Conservation (phyloP, 2,888 invertebrate genomes). For the Lomographa bimaculata region DNA sequence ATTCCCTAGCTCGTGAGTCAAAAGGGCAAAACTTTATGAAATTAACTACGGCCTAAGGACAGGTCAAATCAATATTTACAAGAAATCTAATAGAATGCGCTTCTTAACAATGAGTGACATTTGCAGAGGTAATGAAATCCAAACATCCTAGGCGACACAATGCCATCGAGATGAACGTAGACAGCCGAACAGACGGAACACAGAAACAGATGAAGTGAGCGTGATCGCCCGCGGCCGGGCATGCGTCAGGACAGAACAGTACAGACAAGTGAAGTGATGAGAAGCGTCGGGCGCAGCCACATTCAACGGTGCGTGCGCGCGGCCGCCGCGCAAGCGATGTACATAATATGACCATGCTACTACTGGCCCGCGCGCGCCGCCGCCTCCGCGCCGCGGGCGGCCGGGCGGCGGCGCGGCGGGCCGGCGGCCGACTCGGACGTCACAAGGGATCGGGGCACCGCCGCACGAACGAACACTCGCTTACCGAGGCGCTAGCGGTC, state of each 20-base stretch:
- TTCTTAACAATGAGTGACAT: conserved; percentile 78
- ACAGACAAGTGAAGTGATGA: conserved; percentile 83
- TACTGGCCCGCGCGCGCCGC: conserved; percentile 56
- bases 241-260: conserved; percentile 82
- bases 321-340: conserved; percentile 82
- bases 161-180: conserved; percentile 78
- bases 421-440: conserved; percentile 73
- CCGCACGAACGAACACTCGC: conserved; percentile 68
- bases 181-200: conserved; percentile 79
- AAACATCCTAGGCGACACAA: conserved; percentile 73
- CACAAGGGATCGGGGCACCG: conserved; percentile 78
- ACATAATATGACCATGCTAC: conserved; percentile 83
- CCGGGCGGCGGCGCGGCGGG: conserved; percentile 23
- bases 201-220: conserved; percentile 82
- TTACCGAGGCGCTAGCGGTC: conserved; percentile 82
- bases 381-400: conserved; percentile 23
- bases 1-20: conserved; percentile 51
- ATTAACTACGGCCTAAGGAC: conserved; percentile 67
- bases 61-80: conserved; percentile 69
- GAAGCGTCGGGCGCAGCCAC: conserved; percentile 83
- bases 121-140: conserved; percentile 75
- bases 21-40: conserved; percentile 51
- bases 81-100: conserved; percentile 80
- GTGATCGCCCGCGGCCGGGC: conserved; percentile 81
- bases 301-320: conserved; percentile 81